phyloP scores from a whole-genome alignment of 1,140 invertebrate genomes.

The Atopsyche davidsoni region DNA sequence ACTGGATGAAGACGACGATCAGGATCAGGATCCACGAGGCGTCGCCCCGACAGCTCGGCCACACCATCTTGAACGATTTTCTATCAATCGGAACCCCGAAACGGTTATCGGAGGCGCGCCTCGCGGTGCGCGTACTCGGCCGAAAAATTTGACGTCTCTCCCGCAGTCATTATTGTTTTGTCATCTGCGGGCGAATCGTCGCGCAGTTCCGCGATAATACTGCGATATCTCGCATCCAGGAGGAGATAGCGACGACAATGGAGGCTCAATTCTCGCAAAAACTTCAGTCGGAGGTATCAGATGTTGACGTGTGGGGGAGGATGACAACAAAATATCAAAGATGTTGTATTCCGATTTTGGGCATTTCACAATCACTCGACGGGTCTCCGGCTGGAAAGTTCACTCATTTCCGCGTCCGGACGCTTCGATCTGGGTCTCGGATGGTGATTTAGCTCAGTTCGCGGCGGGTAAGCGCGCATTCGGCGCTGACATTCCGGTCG shows the following conservation, averaged over 20 bases:
- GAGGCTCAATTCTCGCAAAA: too few species aligned
- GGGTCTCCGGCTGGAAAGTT: too few species aligned
- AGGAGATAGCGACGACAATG: too few species aligned
- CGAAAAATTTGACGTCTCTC: slow-evolving; percentile 17
- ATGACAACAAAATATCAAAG: slow-evolving; percentile 5
- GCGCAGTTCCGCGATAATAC: too few species aligned
- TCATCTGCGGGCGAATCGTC: too few species aligned
- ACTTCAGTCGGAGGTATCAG: neutral
- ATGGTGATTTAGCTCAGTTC: too few species aligned
- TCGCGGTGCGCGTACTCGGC: slow-evolving; percentile 1
- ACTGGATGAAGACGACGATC: slow-evolving; percentile 71
- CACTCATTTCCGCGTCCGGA: too few species aligned
- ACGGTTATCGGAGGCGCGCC: slow-evolving; percentile 1
- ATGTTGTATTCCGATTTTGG: slow-evolving; percentile 1
- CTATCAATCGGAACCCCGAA: neutral
- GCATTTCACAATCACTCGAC: too few species aligned
- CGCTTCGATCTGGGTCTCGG: too few species aligned
- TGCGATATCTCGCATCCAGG: too few species aligned
- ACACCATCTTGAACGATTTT: slow-evolving; percentile 39
- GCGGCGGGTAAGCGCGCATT: too few species aligned
- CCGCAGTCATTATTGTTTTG: slow-evolving; percentile 14
- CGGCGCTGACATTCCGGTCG: too few species aligned
- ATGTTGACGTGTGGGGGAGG: slow-evolving; percentile 11
- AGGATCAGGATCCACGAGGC: slow-evolving; percentile 48
- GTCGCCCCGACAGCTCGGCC: slow-evolving; percentile 39